phyloP scores from a whole-genome alignment of 2,888 invertebrate genomes.

The Epicampocera succincta region DNA sequence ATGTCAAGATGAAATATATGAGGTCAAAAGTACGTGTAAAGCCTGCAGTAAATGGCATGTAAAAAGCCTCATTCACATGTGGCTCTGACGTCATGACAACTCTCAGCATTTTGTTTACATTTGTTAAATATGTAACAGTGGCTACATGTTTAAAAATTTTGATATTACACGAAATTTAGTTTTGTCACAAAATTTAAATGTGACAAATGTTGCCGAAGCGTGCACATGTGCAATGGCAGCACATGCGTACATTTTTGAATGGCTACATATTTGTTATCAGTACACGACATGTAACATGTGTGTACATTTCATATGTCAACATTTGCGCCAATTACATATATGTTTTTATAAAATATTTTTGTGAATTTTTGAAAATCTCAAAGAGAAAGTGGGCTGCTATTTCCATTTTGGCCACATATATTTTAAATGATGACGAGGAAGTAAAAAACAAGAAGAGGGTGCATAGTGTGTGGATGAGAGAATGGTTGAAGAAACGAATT shows the following conservation, averaged over 20 bases:
- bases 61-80: conserved; percentile 3
- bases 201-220: conserved; percentile 5
- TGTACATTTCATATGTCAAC: conserved; percentile 5
- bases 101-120: conserved; percentile 3
- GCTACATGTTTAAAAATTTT: conserved; percentile 1
- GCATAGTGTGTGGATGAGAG: neutral
- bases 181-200: conserved; percentile 9
- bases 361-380: conserved; percentile 16
- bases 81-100: neutral
- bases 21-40: too few relatives aligned
- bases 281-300: neutral
- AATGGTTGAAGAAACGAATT: conserved; percentile 7
- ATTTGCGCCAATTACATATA: neutral
- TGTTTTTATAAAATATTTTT: too few relatives aligned
- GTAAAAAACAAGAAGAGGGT: neutral
- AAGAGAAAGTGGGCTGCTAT: conserved; percentile 21
- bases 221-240: conserved; percentile 5
- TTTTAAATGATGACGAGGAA: neutral
- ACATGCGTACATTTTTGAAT: conserved; percentile 2
- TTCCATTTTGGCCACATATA: neutral
- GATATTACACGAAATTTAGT: conserved; percentile 4
- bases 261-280: conserved; percentile 7
- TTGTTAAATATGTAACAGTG: conserved; percentile 2
- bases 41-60: too few relatives aligned
- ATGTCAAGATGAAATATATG: too few relatives aligned